Conservation (phyloP, 2,888 invertebrate genomes). For the Ichneumon xanthorius region DNA sequence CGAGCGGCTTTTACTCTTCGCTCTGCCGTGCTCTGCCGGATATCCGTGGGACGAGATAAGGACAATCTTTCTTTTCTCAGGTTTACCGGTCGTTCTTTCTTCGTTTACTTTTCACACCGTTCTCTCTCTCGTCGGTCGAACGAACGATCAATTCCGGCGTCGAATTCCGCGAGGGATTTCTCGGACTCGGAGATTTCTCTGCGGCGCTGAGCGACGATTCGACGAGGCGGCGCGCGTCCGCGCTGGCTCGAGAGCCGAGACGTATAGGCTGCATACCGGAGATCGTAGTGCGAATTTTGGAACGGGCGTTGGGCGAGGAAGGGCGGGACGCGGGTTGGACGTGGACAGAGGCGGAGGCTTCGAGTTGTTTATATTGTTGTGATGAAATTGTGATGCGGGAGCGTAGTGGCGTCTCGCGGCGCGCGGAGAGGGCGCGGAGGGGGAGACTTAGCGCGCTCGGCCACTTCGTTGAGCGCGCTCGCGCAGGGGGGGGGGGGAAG, state of each 20-base stretch:
- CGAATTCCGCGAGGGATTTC: background rate
- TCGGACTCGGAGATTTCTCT: background rate
- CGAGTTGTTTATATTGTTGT: conserved; percentile 77
- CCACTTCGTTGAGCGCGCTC: conserved; percentile 47
- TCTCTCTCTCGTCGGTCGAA: conserved; percentile 1
- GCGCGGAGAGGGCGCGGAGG: conserved; percentile 29
- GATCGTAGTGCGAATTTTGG: conserved; percentile 57
- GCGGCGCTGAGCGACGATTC: background rate
- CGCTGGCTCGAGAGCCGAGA: background rate
- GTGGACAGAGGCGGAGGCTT: conserved; percentile 18
- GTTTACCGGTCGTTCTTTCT: background rate
- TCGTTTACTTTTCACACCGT: conserved; percentile 3
- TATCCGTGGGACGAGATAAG: conserved; percentile 51
- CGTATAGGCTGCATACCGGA: conserved; percentile 37
- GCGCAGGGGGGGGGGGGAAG: conserved; percentile 45
- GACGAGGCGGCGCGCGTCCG: background rate
- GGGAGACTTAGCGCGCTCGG: conserved; percentile 64
- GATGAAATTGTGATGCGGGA: conserved; percentile 75
- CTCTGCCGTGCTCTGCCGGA: conserved; percentile 40
- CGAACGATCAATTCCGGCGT: conserved; percentile 15
- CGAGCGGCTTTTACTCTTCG: conserved; percentile 5
- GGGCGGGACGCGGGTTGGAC: background rate
- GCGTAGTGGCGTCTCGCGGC: conserved; percentile 51
- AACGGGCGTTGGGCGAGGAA: conserved; percentile 13
- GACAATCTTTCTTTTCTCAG: conserved; percentile 12